Percentiles rank a stretch among this genome's conserved stretches.
Evolutionary conservation across 2,888 invertebrate species (phyloP).

Genomic region (Chalcis sispes): DNA sequence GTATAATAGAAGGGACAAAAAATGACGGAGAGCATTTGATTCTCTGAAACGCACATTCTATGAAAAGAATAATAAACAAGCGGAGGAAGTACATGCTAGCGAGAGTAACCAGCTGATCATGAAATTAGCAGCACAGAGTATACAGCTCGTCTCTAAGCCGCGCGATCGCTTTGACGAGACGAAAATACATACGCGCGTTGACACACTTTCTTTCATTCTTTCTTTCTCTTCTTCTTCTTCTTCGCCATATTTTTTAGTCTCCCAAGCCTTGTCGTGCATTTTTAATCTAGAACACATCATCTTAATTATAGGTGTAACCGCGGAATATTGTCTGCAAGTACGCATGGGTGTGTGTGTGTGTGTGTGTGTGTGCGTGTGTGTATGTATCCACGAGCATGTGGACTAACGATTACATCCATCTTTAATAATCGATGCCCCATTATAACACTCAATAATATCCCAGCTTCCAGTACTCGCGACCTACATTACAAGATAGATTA

Average conservation of each 20-base stretch:
- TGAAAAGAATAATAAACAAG: neutral
- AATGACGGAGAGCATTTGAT: neutral
- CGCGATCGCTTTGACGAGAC: neutral
- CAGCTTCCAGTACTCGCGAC: neutral
- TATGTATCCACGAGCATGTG: neutral
- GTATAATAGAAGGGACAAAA: no score
- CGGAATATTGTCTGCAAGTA: neutral
- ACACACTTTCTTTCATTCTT: constrained; percentile 1
- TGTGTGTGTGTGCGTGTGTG: neutral
- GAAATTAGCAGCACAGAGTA: constrained; percentile 5
- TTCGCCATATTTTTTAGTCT: no score
- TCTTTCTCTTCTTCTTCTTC: neutral
- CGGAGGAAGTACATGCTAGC: neutral
- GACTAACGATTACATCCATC: neutral
- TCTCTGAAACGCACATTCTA: neutral
- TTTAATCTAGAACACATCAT: constrained; percentile 14
- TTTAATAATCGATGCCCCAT: constrained; percentile 17
- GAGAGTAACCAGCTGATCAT: constrained; percentile 14
- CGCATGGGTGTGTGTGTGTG: neutral
- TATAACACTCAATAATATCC: neutral
- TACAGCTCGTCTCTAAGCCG: neutral
- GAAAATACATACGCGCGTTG: constrained; percentile 8
- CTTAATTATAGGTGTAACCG: constrained; percentile 1
- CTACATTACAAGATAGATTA: neutral
- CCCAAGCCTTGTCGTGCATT: neutral